phyloP scores from a whole-genome alignment of 2,113 vertebrate genomes.

The Centrocercus urophasianus region DNA sequence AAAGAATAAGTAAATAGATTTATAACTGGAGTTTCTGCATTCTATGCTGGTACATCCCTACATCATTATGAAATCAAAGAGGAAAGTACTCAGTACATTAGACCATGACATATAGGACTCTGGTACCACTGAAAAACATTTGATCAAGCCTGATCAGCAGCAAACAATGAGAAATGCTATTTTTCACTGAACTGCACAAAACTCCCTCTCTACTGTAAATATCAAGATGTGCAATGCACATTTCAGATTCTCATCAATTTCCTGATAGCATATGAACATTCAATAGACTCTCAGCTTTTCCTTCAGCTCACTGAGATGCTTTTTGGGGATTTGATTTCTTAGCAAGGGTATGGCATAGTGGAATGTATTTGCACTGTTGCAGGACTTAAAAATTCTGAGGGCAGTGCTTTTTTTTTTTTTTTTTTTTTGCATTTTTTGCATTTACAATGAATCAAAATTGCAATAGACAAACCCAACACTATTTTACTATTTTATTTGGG shows the following conservation, averaged over 20 bases:
- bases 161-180: background rate
- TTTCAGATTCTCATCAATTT: background rate
- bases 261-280: background rate
- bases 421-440: no score
- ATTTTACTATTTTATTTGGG: background rate
- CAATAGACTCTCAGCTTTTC: background rate
- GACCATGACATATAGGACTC: background rate
- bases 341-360: background rate
- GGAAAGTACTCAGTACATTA: background rate
- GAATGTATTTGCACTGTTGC: background rate
- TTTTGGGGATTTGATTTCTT: background rate
- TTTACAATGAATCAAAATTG: background rate
- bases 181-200: background rate
- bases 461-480: background rate
- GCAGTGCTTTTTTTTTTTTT: background rate
- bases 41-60: background rate
- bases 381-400: background rate
- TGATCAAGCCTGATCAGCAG: background rate
- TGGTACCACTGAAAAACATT: background rate
- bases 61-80: background rate
- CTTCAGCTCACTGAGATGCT: background rate
- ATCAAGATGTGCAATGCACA: background rate
- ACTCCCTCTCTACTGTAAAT: background rate
- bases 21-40: background rate
- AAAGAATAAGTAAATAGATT: background rate